Evolutionary conservation across 2,888 invertebrate species (phyloP).

Genomic region (Drosophila demipolita): DNA sequence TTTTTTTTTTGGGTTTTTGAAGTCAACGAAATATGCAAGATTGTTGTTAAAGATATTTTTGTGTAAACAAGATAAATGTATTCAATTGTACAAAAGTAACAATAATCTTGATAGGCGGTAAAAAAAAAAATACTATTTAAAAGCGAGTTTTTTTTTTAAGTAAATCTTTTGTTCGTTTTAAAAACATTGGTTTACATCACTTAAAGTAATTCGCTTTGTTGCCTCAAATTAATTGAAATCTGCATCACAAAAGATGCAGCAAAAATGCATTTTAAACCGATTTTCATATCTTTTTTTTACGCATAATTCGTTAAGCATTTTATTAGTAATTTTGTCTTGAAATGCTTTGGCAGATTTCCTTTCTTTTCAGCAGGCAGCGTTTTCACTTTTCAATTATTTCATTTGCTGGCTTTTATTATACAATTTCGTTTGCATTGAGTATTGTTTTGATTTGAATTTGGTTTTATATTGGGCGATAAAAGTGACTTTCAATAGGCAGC

Average conservation of each 20-base stretch:
- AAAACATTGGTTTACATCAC: neutral
- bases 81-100: conserved; percentile 2
- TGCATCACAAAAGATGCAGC: neutral
- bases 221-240: neutral
- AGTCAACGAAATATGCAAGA: conserved; percentile 9
- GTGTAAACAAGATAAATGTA: neutral
- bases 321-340: neutral
- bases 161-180: no score
- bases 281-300: neutral
- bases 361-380: neutral
- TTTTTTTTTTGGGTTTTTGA: conserved; percentile 1
- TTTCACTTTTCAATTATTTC: conserved; percentile 4
- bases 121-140: neutral
- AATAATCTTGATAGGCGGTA: neutral
- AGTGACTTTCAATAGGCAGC: neutral
- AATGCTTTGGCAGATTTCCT: neutral
- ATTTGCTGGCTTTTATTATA: neutral
- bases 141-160: neutral
- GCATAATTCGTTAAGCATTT: neutral
- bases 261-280: neutral
- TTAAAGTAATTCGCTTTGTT: neutral
- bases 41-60: conserved; percentile 5
- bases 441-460: neutral
- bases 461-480: neutral
- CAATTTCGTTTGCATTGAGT: neutral